Evolutionary conservation across 2,888 invertebrate species (phyloP).

Genomic region (Zeuzera pyrina): DNA sequence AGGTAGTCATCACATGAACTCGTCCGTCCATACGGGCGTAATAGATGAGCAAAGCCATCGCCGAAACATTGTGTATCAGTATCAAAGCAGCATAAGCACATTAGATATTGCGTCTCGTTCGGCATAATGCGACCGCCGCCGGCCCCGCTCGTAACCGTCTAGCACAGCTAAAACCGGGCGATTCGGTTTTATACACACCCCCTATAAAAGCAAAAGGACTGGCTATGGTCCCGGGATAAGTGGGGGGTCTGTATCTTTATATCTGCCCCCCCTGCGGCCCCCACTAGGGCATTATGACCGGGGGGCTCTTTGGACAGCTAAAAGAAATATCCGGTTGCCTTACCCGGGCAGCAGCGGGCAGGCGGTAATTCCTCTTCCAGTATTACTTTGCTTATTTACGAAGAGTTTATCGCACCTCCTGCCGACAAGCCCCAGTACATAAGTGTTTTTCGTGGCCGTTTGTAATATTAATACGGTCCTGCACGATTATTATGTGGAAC

Average conservation of each 20-base stretch:
- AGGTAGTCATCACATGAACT: constrained; percentile 8
- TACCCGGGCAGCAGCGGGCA: constrained; percentile 49
- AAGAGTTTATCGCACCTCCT: constrained; percentile 52
- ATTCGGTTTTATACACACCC: constrained; percentile 73
- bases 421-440: too few species aligned
- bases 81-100: constrained; percentile 55
- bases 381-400: constrained; percentile 63
- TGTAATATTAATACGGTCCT: too few species aligned
- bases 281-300: constrained; percentile 65
- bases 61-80: constrained; percentile 56
- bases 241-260: constrained; percentile 72
- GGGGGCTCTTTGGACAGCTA: constrained; percentile 72
- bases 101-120: constrained; percentile 55
- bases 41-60: constrained; percentile 45
- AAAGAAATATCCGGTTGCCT: constrained; percentile 71
- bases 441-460: too few species aligned
- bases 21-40: constrained; percentile 27
- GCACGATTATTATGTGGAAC: too few species aligned
- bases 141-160: constrained; percentile 68
- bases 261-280: constrained; percentile 62
- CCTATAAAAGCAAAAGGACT: constrained; percentile 73
- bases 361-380: constrained; percentile 63
- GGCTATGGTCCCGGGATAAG: constrained; percentile 67
- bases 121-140: constrained; percentile 58
- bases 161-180: constrained; percentile 71